Evolutionary conservation across 2,797 vertebrate species (phyloP).

Genomic region (Nasua narica): DNA sequence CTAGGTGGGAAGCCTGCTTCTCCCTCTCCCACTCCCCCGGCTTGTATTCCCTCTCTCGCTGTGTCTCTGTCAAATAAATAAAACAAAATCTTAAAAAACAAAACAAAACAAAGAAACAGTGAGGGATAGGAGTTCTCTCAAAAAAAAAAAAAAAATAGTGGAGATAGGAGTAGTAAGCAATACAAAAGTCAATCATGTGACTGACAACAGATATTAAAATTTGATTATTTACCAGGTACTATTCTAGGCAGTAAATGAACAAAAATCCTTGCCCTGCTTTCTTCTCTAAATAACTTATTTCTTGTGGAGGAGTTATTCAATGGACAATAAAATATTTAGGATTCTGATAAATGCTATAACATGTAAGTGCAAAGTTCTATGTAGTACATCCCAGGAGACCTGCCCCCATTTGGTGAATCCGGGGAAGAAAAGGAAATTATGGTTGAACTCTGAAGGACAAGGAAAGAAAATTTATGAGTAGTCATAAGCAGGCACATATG

Average conservation of each 20-base stretch:
- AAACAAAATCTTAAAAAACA: no score
- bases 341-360: not conserved
- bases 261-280: not conserved
- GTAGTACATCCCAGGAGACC: not conserved
- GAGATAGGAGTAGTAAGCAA: not conserved
- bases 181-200: not conserved
- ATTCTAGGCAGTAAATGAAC: not conserved
- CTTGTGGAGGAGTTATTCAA: not conserved
- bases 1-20: no score
- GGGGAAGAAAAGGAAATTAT: not conserved
- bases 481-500: no score
- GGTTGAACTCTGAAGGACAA: not conserved
- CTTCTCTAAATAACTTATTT: not conserved
- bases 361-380: not conserved
- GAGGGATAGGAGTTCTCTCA: no score
- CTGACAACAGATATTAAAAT: not conserved
- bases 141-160: not conserved
- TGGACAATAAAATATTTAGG: not conserved
- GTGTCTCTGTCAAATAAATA: no score
- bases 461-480: not conserved
- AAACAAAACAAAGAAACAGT: no score
- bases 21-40: no score
- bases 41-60: no score
- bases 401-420: not conserved
- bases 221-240: not conserved